phyloP scores from a whole-genome alignment of 2,113 vertebrate species.

The Plectropomus leopardus region DNA sequence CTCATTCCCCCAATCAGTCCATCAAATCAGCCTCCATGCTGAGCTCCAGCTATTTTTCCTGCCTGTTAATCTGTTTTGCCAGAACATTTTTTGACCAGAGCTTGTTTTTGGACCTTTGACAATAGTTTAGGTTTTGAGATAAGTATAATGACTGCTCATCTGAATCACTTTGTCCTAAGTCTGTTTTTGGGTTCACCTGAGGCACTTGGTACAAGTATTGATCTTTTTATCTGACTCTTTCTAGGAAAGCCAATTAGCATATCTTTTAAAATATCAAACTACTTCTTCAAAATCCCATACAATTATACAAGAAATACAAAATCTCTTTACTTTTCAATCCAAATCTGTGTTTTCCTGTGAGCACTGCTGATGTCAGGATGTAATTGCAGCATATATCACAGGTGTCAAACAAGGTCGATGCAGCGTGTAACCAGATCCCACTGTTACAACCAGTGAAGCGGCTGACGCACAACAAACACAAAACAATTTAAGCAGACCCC shows the following conservation, averaged over 20 bases:
- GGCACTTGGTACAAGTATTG: neutral
- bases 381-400: slow-evolving; percentile 19
- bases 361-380: slow-evolving; percentile 10
- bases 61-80: neutral
- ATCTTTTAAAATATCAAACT: neutral
- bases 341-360: slow-evolving; percentile 14
- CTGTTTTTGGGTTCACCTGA: neutral
- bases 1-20: neutral
- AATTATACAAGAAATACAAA: neutral
- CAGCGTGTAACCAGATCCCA: slow-evolving; percentile 27
- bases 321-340: neutral
- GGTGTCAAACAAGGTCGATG: slow-evolving; percentile 21
- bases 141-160: no score
- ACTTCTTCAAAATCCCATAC: neutral
- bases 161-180: no score
- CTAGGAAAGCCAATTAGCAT: neutral
- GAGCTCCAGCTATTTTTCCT: neutral
- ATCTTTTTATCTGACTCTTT: neutral
- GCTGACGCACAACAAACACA: slow-evolving; percentile 40
- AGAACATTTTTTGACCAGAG: neutral
- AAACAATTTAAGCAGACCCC: slow-evolving; percentile 35
- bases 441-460: slow-evolving; percentile 13
- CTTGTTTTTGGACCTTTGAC: neutral
- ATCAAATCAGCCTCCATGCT: neutral
- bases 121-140: neutral